These are phyloP conservation scores for Sternotherus odoratus DNA, from an alignment of 2,797 vertebrate genomes.

Conservation along the genomic window DNA sequence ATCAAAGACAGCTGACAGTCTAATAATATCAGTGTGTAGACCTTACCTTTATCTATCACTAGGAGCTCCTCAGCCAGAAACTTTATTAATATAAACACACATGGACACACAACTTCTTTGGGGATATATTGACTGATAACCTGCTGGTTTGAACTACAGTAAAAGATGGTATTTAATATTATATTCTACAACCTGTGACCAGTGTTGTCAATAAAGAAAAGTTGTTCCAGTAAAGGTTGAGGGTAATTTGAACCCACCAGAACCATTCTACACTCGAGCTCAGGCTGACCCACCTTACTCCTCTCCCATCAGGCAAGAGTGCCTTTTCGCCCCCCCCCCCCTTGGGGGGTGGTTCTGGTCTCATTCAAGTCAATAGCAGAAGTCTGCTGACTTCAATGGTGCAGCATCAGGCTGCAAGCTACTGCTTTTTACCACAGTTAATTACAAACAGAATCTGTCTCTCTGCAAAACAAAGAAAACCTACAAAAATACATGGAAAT, in stretches of 20 bases:
- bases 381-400: background rate
- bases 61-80: background rate
- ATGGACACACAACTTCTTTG: background rate
- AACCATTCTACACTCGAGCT: background rate
- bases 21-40: rapidly evolving
- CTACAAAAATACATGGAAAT: background rate
- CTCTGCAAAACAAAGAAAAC: background rate
- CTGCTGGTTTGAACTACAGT: background rate
- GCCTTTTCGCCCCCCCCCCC: background rate
- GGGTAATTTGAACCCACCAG: background rate
- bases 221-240: background rate
- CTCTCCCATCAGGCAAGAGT: background rate
- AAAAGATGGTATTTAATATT: background rate
- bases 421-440: background rate
- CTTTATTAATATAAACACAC: background rate
- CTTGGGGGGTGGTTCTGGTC: background rate
- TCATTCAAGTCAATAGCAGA: background rate
- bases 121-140: background rate
- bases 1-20: background rate
- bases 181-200: background rate
- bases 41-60: background rate
- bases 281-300: background rate
- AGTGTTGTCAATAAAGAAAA: background rate
- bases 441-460: background rate
- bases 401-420: background rate